Conservation (phyloP, 2,113 vertebrate species). For the Crotophaga sulcirostris region DNA sequence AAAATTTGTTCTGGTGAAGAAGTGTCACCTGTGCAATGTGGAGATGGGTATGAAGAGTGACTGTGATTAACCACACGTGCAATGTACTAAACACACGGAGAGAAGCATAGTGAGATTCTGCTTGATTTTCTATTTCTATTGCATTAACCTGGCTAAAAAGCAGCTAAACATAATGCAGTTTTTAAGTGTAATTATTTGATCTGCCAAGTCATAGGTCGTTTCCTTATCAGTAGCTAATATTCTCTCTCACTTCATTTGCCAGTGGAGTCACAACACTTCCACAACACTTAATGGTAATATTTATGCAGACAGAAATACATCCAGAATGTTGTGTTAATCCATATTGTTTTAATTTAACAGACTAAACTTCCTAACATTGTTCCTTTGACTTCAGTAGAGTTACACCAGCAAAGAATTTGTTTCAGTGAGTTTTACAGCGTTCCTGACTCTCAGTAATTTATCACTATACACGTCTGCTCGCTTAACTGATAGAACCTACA, state of each 20-base stretch:
- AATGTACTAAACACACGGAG: not conserved
- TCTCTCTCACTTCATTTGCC: not conserved
- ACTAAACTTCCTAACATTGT: not conserved
- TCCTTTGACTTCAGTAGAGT: not conserved
- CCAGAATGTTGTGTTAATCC: not conserved
- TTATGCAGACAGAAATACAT: not conserved
- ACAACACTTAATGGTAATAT: not conserved
- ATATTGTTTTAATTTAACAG: not conserved
- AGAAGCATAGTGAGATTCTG: not conserved
- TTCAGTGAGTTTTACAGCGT: not conserved
- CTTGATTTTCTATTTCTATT: not conserved
- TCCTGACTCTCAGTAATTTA: not conserved
- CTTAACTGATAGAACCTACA: not conserved
- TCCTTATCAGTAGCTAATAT: not conserved
- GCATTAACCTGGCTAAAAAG: not conserved
- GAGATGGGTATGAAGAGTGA: not conserved
- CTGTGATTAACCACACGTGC: not conserved
- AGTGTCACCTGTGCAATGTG: not conserved
- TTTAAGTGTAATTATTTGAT: not conserved
- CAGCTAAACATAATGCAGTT: not conserved
- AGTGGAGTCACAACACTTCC: not conserved
- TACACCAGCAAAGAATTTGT: not conserved
- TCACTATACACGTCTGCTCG: not conserved
- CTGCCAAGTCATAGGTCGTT: not conserved
- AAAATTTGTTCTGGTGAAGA: not conserved